Evolutionary conservation across 2,888 invertebrate species (phyloP).

Genomic region (Agriopis marginaria): DNA sequence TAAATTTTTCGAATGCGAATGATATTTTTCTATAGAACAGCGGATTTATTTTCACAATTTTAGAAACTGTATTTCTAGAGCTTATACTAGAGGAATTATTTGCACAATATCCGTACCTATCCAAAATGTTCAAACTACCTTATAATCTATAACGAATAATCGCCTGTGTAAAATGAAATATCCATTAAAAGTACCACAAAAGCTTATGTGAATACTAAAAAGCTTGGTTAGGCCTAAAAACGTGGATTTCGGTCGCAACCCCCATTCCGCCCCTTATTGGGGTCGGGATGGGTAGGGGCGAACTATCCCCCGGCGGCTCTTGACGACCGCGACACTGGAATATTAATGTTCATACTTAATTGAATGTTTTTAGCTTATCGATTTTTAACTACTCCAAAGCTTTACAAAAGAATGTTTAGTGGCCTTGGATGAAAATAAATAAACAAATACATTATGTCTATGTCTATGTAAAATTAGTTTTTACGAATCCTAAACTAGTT

Average conservation of each 20-base stretch:
- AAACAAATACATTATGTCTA: too few species aligned
- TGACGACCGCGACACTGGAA: slow-evolving; percentile 80
- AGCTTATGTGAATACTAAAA: slow-evolving; percentile 77
- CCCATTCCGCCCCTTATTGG: slow-evolving; percentile 51
- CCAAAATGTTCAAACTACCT: not conserved
- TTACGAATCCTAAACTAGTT: too few species aligned
- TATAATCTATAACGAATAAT: slow-evolving; percentile 44
- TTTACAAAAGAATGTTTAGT: too few species aligned
- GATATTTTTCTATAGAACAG: too few species aligned
- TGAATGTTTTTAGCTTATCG: slow-evolving; percentile 77
- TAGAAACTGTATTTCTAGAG: too few species aligned
- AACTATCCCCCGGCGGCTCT: slow-evolving; percentile 77
- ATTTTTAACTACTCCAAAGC: slow-evolving; percentile 47
- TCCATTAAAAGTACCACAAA: slow-evolving; percentile 63
- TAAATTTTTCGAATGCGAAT: too few species aligned
- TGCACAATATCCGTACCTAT: too few species aligned
- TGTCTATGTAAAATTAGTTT: too few species aligned
- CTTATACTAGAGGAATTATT: too few species aligned
- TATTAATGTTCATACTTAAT: slow-evolving; percentile 81
- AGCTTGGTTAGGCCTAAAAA: slow-evolving; percentile 83
- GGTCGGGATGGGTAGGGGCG: slow-evolving; percentile 50
- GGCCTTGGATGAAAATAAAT: too few species aligned
- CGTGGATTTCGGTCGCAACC: slow-evolving; percentile 73
- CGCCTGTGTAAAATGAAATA: slow-evolving; percentile 42
- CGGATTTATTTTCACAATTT: too few species aligned